Percentiles rank a stretch among this genome's conserved stretches.
These are phyloP conservation scores for Pseudococcus longispinus DNA, from an alignment of 2,888 invertebrate genomes.

Conservation along the genomic window DNA sequence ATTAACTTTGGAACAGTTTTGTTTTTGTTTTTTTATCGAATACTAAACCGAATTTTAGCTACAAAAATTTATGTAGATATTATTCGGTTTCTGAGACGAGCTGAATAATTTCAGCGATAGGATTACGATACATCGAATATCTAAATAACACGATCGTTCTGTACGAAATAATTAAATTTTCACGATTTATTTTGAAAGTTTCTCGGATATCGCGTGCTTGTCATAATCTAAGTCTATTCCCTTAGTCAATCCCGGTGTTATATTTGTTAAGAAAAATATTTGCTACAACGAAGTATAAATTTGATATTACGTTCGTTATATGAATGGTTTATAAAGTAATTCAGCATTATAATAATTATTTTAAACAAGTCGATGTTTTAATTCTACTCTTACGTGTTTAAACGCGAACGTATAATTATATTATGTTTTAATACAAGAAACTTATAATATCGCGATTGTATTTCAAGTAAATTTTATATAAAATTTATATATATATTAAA, in stretches of 20 bases:
- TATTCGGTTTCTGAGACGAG: background rate
- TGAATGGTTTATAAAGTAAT: background rate
- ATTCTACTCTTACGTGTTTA: background rate
- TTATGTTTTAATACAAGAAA: background rate
- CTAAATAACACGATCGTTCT: background rate
- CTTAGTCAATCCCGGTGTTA: constrained; percentile 25
- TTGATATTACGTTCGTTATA: background rate
- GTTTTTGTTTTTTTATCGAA: background rate
- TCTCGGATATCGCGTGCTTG: constrained; percentile 14
- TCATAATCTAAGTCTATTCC: constrained; percentile 5
- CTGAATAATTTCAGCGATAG: background rate
- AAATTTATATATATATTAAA: background rate
- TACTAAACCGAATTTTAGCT: background rate
- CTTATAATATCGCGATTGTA: background rate
- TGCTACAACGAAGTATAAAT: background rate
- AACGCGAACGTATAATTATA: background rate
- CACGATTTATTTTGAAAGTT: background rate
- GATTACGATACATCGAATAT: background rate
- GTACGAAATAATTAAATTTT: background rate
- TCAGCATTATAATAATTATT: background rate
- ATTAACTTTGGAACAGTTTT: background rate
- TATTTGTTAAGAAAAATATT: constrained; percentile 30
- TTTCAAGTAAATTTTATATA: background rate
- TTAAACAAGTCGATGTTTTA: background rate
- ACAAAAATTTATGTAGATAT: background rate